Evolutionary conservation across 2,797 vertebrate species (phyloP), one percentile per base, ranked within the genome.

Genomic region (Pangasius djambal): DNA sequence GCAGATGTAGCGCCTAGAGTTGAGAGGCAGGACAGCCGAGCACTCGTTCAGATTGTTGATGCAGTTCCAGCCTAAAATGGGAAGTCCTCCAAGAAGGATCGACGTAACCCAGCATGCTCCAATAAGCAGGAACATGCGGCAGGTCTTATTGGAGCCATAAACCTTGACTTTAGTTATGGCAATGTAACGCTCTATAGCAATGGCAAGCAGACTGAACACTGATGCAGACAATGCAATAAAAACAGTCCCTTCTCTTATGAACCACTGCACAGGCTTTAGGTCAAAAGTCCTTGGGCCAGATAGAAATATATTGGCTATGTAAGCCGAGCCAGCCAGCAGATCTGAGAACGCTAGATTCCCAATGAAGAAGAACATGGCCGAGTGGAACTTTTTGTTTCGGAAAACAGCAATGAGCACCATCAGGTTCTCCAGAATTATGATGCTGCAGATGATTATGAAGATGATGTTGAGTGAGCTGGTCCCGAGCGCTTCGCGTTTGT

Each of bases 41-140:
- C 98, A 99, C 1, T 96, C 94, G 0, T 13, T 4, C 0, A 97
- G 92, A 61, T 95, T 92, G 74, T 94, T 92, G 89, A 99, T 96
- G 95, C 98, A 99, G 95, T 99, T 99, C 98, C 98, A 99, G 0
- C 98, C 98, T 0, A 99, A 95, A 93, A 99, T 97, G 89, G 98
- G 98, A 69, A 99, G 91, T n/a, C 97, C 97, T 0, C 97, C 98
- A 0, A 99, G 94, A 59, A 97, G 96, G 85, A 98, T 96, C 0
- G 98, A 97, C 86, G 97, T 97, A 15, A 97, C 95, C 98, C 98
- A 99, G 6, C 98, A 99, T 0, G 98, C 96, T 2, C 97, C 97
- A 1, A 99, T 99, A 37, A 99, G 95, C 89, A 99, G 94, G 91
- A 98, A 96, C 98, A 99, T 98, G 16, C 98, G 96, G 83, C 97